phyloP scores from a whole-genome alignment of 1,140 invertebrate genomes.

The Saccostrea cuccullata region DNA sequence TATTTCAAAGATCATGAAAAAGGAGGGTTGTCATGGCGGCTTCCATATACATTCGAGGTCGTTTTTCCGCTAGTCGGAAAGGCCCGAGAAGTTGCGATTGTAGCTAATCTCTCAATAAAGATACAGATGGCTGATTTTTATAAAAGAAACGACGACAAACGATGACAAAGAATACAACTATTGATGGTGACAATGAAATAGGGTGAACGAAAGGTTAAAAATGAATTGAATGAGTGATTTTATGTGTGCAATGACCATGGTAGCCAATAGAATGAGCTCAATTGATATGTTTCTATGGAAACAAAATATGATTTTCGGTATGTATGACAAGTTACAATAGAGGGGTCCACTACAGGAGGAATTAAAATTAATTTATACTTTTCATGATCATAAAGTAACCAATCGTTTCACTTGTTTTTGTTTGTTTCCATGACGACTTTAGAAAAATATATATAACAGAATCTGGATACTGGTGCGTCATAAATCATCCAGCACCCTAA shows the following conservation, averaged over 20 bases:
- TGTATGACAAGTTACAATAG: not conserved
- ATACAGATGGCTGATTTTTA: too few relatives aligned
- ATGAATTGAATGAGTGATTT: too few relatives aligned
- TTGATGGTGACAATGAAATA: too few relatives aligned
- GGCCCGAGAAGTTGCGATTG: too few relatives aligned
- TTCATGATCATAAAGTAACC: slow-evolving; percentile 11
- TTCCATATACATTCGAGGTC: too few relatives aligned
- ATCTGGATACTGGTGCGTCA: not conserved
- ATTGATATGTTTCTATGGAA: slow-evolving; percentile 23
- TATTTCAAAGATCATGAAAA: too few relatives aligned
- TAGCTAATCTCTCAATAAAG: too few relatives aligned
- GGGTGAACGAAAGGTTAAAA: too few relatives aligned
- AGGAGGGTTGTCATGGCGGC: too few relatives aligned
- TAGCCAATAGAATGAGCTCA: not conserved
- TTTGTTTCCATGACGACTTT: slow-evolving; percentile 7
- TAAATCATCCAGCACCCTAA: not conserved
- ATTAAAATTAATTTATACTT: not conserved
- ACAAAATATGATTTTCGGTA: not conserved
- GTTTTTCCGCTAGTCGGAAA: too few relatives aligned
- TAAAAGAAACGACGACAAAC: too few relatives aligned
- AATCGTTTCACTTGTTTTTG: not conserved
- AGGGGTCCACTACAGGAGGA: not conserved
- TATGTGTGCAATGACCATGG: not conserved
- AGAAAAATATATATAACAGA: not conserved
- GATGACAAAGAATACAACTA: too few relatives aligned